Percentiles rank a stretch among this genome's conserved stretches.
phyloP scores from a whole-genome alignment of 2,888 invertebrate genomes.

The Leucoptera coffeella region DNA sequence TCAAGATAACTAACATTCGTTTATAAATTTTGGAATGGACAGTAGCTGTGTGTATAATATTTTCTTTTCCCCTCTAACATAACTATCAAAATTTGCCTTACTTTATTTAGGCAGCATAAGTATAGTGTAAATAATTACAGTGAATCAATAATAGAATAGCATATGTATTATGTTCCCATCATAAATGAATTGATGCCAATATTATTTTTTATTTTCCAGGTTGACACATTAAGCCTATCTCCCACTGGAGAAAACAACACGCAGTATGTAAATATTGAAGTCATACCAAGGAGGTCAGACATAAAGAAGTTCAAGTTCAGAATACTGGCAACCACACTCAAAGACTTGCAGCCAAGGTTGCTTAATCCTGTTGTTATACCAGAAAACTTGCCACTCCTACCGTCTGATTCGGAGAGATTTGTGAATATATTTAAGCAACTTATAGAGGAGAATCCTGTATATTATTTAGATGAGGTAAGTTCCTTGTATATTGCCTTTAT shows the following conservation, averaged over 20 bases:
- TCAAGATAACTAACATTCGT: too few relatives aligned
- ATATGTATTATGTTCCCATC: too few relatives aligned
- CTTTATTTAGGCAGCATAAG: too few relatives aligned
- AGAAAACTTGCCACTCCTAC: constrained; percentile 44
- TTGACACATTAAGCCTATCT: constrained; percentile 66
- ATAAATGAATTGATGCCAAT: too few relatives aligned
- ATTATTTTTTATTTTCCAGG: too few relatives aligned
- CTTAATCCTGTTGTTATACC: constrained; percentile 19
- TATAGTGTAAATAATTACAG: too few relatives aligned
- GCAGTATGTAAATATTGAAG: constrained; percentile 79
- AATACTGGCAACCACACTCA: constrained; percentile 71
- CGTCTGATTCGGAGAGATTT: constrained; percentile 77
- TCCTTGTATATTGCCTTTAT: too few relatives aligned
- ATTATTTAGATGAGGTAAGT: constrained; percentile 48
- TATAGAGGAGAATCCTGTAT: constrained; percentile 62
- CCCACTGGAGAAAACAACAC: constrained; percentile 60
- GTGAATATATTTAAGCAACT: constrained; percentile 75
- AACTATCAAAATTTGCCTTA: too few relatives aligned
- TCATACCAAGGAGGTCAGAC: constrained; percentile 56
- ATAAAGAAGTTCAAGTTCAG: constrained; percentile 62
- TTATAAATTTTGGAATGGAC: too few relatives aligned
- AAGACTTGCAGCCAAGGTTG: constrained; percentile 56
- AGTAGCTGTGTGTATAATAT: too few relatives aligned
- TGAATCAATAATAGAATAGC: too few relatives aligned
- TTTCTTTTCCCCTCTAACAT: too few relatives aligned